Conservation (phyloP, 2,888 invertebrate genomes). For the Eupsilia transversa region DNA sequence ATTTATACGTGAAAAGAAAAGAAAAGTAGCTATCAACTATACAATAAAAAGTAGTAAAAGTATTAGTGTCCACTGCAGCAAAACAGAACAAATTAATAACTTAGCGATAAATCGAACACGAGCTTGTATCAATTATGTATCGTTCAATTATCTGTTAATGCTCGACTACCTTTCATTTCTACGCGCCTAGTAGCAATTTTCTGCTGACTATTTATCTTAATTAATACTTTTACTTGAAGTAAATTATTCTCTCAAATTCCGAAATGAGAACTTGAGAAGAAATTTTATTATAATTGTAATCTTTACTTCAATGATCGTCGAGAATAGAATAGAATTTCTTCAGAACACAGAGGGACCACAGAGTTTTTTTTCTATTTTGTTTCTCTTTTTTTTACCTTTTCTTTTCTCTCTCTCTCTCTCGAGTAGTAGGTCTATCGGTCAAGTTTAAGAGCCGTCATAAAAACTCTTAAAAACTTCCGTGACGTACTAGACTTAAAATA, state of each 20-base stretch:
- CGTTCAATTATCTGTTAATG: conserved; percentile 51
- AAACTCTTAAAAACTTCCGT: conserved; percentile 7
- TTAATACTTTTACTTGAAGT: conserved; percentile 1
- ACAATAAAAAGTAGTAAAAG: conserved; percentile 11
- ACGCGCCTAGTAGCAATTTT: conserved; percentile 36
- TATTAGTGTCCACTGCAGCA: conserved; percentile 1
- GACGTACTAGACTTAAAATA: conserved; percentile 22
- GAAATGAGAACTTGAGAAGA: neutral
- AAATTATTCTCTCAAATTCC: conserved; percentile 14
- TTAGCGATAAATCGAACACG: conserved; percentile 36
- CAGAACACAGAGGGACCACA: neutral
- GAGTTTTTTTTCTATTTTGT: neutral
- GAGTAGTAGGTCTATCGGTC: neutral
- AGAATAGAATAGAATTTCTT: neutral
- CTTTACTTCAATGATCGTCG: conserved; percentile 6
- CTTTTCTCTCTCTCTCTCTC: neutral
- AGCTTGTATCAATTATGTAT: conserved; percentile 52
- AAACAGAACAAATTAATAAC: conserved; percentile 31
- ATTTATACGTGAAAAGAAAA: conserved; percentile 5
- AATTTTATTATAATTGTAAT: conserved; percentile 8
- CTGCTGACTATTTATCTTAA: conserved; percentile 16
- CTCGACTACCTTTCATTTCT: conserved; percentile 37
- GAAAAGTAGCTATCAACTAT: neutral
- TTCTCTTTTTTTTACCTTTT: neutral
- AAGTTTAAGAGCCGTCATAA: conserved; percentile 5